Conservation (phyloP, 2,113 vertebrate species). For the Rousettus leschenaultii region DNA sequence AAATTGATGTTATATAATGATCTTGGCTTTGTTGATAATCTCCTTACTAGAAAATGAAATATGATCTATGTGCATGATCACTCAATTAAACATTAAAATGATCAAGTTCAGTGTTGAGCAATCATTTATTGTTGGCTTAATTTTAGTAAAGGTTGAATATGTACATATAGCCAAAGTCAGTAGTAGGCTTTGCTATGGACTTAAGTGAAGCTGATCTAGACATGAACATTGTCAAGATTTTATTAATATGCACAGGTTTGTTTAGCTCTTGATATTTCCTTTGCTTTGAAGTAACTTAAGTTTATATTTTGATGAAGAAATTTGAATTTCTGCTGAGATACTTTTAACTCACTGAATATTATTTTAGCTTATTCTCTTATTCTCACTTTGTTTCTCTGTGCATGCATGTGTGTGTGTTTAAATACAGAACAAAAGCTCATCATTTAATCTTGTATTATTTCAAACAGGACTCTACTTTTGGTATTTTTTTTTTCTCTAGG, state of each 20-base stretch:
- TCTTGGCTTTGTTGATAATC: slow-evolving; percentile 68
- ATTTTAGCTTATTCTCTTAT: neutral
- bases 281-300: neutral
- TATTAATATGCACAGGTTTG: slow-evolving; percentile 13
- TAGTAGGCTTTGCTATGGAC: neutral
- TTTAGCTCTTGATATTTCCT: neutral
- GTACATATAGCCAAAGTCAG: slow-evolving; percentile 49
- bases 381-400: neutral
- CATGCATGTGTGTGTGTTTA: neutral
- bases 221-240: slow-evolving; percentile 17
- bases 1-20: slow-evolving; percentile 7
- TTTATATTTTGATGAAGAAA: neutral
- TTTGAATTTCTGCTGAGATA: neutral
- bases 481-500: neutral
- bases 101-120: slow-evolving; percentile 59
- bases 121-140: slow-evolving; percentile 69
- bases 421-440: neutral
- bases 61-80: slow-evolving; percentile 60
- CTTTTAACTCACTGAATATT: neutral
- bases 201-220: neutral
- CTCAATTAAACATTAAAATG: neutral
- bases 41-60: slow-evolving; percentile 64
- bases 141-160: slow-evolving; percentile 37
- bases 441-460: neutral
- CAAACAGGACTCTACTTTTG: neutral